Conservation (phyloP, 2,888 invertebrate genomes). For the Willowsia nigromaculata region DNA sequence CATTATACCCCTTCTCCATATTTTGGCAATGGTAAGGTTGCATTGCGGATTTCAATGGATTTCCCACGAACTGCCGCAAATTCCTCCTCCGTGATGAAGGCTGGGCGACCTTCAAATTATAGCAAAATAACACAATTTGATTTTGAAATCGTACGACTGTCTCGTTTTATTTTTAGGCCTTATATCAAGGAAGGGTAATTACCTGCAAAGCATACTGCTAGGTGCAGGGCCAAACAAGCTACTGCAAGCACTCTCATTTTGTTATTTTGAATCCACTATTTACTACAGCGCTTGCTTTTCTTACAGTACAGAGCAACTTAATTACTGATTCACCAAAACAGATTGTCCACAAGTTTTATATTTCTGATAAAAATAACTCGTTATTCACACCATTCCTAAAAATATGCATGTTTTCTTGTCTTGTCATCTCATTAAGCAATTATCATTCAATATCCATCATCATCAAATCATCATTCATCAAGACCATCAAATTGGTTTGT, state of each 20-base stretch:
- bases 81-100: conserved; percentile 76
- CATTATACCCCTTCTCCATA: conserved; percentile 68
- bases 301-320: no score
- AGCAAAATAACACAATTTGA: neutral
- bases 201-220: conserved; percentile 44
- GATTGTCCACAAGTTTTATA: no score
- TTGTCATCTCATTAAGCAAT: no score
- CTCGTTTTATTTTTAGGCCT: neutral
- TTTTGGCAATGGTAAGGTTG: conserved; percentile 70
- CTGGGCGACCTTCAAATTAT: conserved; percentile 56
- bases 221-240: neutral
- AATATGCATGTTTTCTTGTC: no score
- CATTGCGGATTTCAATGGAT: conserved; percentile 59
- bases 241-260: conserved; percentile 14
- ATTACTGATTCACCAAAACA: no score
- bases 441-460: no score
- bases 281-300: no score
- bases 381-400: no score
- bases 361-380: no score
- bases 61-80: conserved; percentile 66
- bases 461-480: no score
- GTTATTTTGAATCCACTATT: no score
- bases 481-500: no score
- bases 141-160: neutral
- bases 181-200: neutral